A percentile compares a stretch with the other conserved stretches of the same genome.
Conservation (phyloP, 1,140 invertebrate species). For the Ptiloglossa arizonensis region DNA sequence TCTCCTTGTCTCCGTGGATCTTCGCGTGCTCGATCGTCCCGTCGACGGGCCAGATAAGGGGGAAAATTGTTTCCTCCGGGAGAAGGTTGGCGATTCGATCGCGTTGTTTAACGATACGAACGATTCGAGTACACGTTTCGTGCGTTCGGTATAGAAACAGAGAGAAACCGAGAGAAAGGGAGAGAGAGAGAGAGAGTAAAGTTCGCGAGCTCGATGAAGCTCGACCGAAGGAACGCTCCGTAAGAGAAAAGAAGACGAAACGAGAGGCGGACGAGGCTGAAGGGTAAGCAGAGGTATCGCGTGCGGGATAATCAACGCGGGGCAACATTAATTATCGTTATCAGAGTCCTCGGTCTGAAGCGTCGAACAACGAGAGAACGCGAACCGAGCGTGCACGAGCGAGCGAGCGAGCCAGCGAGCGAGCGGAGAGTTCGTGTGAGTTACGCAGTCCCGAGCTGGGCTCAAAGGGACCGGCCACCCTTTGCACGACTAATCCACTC, state of each 20-base stretch:
- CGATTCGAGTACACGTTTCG: too few relatives aligned
- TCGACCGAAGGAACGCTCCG: too few relatives aligned
- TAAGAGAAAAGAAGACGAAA: conserved; percentile 3
- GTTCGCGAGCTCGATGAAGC: neutral
- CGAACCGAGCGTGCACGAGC: conserved; percentile 43
- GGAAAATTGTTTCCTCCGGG: too few relatives aligned
- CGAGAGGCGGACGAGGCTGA: conserved; percentile 30
- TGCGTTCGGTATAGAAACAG: too few relatives aligned
- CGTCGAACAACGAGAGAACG: conserved; percentile 68
- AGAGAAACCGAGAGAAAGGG: conserved; percentile 10
- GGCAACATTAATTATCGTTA: conserved; percentile 78
- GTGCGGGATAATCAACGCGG: conserved; percentile 72
- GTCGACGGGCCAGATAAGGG: too few relatives aligned
- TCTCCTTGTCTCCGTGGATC: too few relatives aligned
- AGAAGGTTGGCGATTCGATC: too few relatives aligned
- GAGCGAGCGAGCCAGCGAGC: neutral
- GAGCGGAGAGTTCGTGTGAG: conserved; percentile 42
- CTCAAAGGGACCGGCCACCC: conserved; percentile 64
- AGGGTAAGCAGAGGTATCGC: conserved; percentile 54
- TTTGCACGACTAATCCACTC: conserved; percentile 3
- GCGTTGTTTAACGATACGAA: too few relatives aligned
- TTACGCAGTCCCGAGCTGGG: conserved; percentile 49
- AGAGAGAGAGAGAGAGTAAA: neutral
- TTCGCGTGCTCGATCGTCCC: too few relatives aligned
- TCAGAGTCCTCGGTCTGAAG: conserved; percentile 72